Evolutionary conservation across 2,113 vertebrate genomes (phyloP).

Genomic region (human (Homo sapiens)): DNA sequence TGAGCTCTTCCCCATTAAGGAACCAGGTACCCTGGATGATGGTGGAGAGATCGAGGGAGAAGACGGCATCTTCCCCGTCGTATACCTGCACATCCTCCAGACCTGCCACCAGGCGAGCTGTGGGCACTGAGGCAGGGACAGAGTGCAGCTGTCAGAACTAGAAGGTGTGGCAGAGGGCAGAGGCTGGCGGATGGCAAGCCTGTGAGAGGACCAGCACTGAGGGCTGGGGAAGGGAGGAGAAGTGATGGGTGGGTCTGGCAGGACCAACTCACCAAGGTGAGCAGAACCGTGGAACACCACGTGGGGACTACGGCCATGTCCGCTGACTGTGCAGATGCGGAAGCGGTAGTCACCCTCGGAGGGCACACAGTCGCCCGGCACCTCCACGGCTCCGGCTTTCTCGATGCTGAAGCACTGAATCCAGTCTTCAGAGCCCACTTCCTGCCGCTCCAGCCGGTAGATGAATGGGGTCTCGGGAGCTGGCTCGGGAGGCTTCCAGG

Average conservation of each 20-base stretch:
- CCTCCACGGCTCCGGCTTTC: conserved; percentile 90
- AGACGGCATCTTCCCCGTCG: conserved; percentile 88
- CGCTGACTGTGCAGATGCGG: conserved; percentile 91
- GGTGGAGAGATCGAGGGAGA: conserved; percentile 93
- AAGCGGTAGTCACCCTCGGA: conserved; percentile 93
- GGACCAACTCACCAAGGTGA: conserved; percentile 89
- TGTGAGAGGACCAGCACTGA: no score
- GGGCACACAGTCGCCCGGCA: conserved; percentile 93
- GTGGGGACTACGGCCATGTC: conserved; percentile 92
- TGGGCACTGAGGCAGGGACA: conserved; percentile 86
- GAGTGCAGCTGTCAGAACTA: not conserved
- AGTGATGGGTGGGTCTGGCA: not conserved
- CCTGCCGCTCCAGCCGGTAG: conserved; percentile 94
- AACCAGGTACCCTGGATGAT: conserved; percentile 92
- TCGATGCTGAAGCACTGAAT: conserved; percentile 94
- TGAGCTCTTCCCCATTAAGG: conserved; percentile 88
- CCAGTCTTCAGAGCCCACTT: conserved; percentile 92
- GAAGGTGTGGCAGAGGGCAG: not conserved
- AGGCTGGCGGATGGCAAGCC: not conserved
- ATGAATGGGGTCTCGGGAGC: conserved; percentile 86
- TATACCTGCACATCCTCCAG: conserved; percentile 89
- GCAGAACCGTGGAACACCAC: conserved; percentile 92
- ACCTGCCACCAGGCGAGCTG: conserved; percentile 89
- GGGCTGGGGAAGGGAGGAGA: not conserved
- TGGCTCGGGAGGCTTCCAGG: conserved; percentile 89